A percentile compares a stretch with the other conserved stretches of the same genome.
phyloP scores from a whole-genome alignment of 2,888 invertebrate genomes.

The Drosophila anceps region DNA sequence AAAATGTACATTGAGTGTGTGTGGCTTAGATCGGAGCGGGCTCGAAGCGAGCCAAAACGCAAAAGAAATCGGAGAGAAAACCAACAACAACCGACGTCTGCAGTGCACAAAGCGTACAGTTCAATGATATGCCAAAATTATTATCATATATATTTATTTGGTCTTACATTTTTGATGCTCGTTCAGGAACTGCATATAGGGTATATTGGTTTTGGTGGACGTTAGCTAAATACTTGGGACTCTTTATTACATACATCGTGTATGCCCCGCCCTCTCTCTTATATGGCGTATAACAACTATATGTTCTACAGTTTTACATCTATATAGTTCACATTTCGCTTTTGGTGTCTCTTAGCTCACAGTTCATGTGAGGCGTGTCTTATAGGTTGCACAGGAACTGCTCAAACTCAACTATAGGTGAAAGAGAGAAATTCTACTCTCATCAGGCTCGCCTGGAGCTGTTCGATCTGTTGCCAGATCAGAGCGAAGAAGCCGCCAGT shows the following conservation, averaged over 20 bases:
- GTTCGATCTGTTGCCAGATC: too few relatives aligned
- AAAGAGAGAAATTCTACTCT: too few relatives aligned
- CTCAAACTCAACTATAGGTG: too few relatives aligned
- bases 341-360: neutral
- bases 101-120: neutral
- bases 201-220: neutral
- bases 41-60: slow-evolving; percentile 2
- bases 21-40: slow-evolving; percentile 7
- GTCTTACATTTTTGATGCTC: neutral
- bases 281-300: neutral
- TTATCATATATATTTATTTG: neutral
- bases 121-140: neutral
- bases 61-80: slow-evolving; percentile 5
- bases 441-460: neutral
- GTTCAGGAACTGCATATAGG: neutral
- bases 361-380: too few relatives aligned
- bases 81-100: neutral
- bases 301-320: neutral
- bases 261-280: too few relatives aligned
- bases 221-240: neutral
- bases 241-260: neutral
- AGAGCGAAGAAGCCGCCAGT: neutral
- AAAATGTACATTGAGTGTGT: slow-evolving; percentile 11
- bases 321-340: too few relatives aligned
- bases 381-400: neutral